Conservation (phyloP, 1,140 invertebrate genomes). For the Drosophila insularis region DNA sequence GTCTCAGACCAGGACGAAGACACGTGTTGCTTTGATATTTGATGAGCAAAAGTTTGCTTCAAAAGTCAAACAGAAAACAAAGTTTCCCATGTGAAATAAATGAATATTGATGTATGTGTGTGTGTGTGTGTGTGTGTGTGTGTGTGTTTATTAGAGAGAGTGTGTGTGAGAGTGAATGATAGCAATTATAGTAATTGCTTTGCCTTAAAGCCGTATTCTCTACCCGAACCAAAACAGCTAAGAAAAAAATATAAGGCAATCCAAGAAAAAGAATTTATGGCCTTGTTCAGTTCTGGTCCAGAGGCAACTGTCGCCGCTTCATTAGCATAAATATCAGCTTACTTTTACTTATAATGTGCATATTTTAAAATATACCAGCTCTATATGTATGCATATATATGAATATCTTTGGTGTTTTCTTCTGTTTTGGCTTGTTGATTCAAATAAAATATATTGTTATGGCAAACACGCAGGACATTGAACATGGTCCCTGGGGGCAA, state of each 20-base stretch:
- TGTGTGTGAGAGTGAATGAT: slow-evolving; percentile 38
- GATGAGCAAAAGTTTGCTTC: slow-evolving; percentile 59
- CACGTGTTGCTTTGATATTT: slow-evolving; percentile 80
- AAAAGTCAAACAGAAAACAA: slow-evolving; percentile 58
- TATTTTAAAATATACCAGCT: slow-evolving; percentile 65
- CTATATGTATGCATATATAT: slow-evolving; percentile 31
- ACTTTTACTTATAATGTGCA: slow-evolving; percentile 74
- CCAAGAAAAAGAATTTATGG: slow-evolving; percentile 52
- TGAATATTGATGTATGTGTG: slow-evolving; percentile 54
- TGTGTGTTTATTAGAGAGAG: slow-evolving; percentile 3
- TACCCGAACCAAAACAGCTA: neutral
- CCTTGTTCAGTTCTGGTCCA: slow-evolving; percentile 26
- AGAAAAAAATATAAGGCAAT: neutral
- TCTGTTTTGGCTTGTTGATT: slow-evolving; percentile 68
- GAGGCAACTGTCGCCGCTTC: slow-evolving; percentile 58
- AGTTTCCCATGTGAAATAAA: slow-evolving; percentile 52
- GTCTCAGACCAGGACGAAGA: slow-evolving; percentile 13
- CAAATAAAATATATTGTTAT: slow-evolving; percentile 78
- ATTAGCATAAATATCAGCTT: slow-evolving; percentile 80
- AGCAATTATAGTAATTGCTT: slow-evolving; percentile 78
- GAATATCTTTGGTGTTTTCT: slow-evolving; percentile 19
- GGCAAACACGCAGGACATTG: slow-evolving; percentile 72
- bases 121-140: slow-evolving; percentile 9
- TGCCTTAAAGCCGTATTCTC: slow-evolving; percentile 32
- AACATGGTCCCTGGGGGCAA: slow-evolving; percentile 50